Evolutionary conservation across 92 coral and sea anemone species (phyloP).

Genomic region (Ricordea florida): DNA sequence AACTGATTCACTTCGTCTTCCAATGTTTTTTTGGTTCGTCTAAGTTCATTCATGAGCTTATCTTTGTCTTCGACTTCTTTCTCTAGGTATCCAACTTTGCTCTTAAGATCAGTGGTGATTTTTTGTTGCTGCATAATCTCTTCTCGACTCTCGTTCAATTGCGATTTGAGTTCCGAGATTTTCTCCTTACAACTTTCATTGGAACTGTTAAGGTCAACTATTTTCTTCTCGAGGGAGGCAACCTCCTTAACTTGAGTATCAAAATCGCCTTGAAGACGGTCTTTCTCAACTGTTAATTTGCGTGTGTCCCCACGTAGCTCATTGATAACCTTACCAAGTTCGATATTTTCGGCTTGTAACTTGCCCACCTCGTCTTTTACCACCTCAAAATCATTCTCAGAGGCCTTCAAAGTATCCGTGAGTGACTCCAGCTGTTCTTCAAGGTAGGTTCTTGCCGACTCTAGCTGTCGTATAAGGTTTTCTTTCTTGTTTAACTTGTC

Average conservation of each 20-base stretch:
- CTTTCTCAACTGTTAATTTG: constrained; percentile 65
- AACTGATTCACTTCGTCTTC: constrained; percentile 58
- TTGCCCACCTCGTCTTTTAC: constrained; percentile 75
- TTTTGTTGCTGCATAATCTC: constrained; percentile 61
- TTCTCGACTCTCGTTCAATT: constrained; percentile 68
- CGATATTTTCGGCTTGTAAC: constrained; percentile 82
- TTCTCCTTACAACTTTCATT: constrained; percentile 74
- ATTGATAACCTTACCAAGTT: constrained; percentile 58
- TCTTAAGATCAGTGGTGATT: constrained; percentile 60
- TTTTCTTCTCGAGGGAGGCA: constrained; percentile 74
- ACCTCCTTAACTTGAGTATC: constrained; percentile 67
- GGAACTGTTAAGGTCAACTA: constrained; percentile 50
- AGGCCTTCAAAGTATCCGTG: constrained; percentile 56
- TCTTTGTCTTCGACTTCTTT: constrained; percentile 54
- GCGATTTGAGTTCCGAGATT: constrained; percentile 74
- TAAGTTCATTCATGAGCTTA: constrained; percentile 57
- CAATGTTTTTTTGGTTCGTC: constrained; percentile 40
- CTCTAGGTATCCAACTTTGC: constrained; percentile 62
- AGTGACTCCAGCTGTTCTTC: constrained; percentile 81
- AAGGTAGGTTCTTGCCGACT: constrained; percentile 69
- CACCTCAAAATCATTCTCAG: constrained; percentile 69
- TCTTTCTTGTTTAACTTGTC: constrained; percentile 90
- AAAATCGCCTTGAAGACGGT: constrained; percentile 77
- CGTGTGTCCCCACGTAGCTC: constrained; percentile 57
- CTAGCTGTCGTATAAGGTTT: constrained; percentile 79